Conservation (phyloP, 2,888 invertebrate species). For the Sepioteuthis lessoniana region DNA sequence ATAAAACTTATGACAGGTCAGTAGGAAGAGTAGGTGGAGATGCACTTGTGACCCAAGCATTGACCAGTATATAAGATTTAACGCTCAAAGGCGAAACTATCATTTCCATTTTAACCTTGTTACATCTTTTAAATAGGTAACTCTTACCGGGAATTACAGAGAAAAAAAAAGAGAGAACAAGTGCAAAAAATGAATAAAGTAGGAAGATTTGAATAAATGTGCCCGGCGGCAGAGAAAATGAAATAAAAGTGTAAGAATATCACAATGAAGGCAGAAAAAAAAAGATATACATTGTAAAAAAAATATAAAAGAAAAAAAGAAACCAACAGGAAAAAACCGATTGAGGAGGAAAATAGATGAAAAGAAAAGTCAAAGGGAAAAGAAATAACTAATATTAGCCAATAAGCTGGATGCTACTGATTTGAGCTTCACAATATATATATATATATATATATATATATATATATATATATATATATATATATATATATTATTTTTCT, state of each 20-base stretch:
- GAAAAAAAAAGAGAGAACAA: background rate
- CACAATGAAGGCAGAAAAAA: background rate
- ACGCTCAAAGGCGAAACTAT: background rate
- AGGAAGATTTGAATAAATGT: background rate
- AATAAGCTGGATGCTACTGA: no score
- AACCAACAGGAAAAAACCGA: background rate
- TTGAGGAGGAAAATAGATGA: background rate
- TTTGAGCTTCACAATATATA: no score
- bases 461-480: no score
- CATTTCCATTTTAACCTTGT: background rate
- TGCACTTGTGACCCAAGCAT: background rate
- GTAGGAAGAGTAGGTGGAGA: background rate
- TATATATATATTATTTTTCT: no score
- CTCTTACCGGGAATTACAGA: background rate
- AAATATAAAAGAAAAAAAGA: background rate
- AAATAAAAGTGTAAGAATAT: background rate
- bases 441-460: no score
- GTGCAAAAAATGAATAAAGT: background rate
- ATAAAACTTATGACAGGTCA: no score
- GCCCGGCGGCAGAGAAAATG: background rate
- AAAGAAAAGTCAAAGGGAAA: background rate
- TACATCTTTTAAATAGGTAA: background rate
- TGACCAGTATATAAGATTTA: background rate
- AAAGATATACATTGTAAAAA: background rate
- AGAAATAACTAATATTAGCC: fast-evolving